Evolutionary conservation across 2,113 vertebrate species (phyloP).

Genomic region (Myocastor coypus): DNA sequence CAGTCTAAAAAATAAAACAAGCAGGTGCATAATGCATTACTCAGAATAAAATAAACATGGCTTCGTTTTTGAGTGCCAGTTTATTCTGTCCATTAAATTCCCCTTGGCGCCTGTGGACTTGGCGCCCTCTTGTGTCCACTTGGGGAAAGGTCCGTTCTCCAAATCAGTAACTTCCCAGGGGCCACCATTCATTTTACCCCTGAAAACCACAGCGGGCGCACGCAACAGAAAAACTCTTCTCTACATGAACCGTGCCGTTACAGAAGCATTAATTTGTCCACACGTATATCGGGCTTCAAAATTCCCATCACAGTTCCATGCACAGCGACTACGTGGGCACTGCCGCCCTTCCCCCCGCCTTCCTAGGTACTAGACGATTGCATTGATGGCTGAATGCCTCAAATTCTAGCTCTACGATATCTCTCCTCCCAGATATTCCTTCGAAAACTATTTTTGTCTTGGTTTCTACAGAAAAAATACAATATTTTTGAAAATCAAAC

Average conservation of each 20-base stretch:
- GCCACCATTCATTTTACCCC: not conserved
- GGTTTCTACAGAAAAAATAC: slow-evolving; percentile 26
- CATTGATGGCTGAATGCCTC: not conserved
- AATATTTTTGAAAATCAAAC: slow-evolving; percentile 37
- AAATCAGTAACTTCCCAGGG: not conserved
- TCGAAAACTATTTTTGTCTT: slow-evolving; percentile 5
- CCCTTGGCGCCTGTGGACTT: not conserved
- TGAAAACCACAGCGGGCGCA: not conserved
- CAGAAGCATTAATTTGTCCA: not conserved
- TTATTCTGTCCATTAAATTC: slow-evolving; percentile 60
- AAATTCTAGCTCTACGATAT: not conserved
- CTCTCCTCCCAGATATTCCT: not conserved
- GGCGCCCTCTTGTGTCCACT: slow-evolving; percentile 77
- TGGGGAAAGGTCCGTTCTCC: not conserved
- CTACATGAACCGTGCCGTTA: not conserved
- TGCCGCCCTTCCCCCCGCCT: not conserved
- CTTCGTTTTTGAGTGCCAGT: slow-evolving; percentile 79
- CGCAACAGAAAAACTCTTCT: not conserved
- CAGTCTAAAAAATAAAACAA: slow-evolving; percentile 81
- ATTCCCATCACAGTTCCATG: not conserved
- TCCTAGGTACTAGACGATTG: not conserved
- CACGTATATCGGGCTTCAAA: not conserved
- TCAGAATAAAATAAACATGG: slow-evolving; percentile 83
- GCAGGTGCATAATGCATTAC: slow-evolving; percentile 81
- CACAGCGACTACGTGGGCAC: not conserved